Evolutionary conservation across 2,888 invertebrate species (phyloP), one percentile per base, ranked within the genome.

Genomic region (Eupithecia centaureata): DNA sequence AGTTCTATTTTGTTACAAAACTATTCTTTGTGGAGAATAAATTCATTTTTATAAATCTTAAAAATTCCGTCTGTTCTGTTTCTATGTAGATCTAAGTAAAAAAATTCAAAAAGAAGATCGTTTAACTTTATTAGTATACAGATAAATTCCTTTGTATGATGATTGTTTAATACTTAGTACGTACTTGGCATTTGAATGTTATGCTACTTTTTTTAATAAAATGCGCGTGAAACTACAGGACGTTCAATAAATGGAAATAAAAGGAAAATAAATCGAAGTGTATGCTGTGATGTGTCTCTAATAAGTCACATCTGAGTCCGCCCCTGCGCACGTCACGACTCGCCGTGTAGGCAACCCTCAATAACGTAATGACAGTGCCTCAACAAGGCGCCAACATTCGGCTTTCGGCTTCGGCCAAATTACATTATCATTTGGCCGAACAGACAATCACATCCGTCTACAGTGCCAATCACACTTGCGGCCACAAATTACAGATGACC

Each of bases 361-460:
- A 87, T 88, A 86, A 83, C 76, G 81, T 89, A 90, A 91, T 88
- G 84, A 88, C 76, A 79, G 77, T 76, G 82, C 75, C 76, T 80
- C 84, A 89, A 91, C 85, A 78, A 91, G 92, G 92, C 92, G 92
- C 92, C 92, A 89, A 90, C 86, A 82, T 79, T 86, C 82, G 82
- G 81, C 86, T 86, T 86, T 87, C 82, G 85, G 83, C 83, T 83
- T 81, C 78, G 76, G 57, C 79, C 47, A 86, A 88, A 89, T 88
- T 85, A 90, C 84, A 88, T 90, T n/a, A 80, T 89, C 88, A 92
- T 92, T 92, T 91, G 82, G 81, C 80, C 83, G 87, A 83, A 81
- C 83, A 79, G 83, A 84, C 86, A 84, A 86, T 87, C 85, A 77
- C 80, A 80, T 73, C 70, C 73, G 71, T 73, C 75, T 73, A 69